A percentile compares a stretch with the other conserved stretches of the same genome.
phyloP scores from a whole-genome alignment of 2,797 vertebrate genomes.

The Tokudaia muenninki region DNA sequence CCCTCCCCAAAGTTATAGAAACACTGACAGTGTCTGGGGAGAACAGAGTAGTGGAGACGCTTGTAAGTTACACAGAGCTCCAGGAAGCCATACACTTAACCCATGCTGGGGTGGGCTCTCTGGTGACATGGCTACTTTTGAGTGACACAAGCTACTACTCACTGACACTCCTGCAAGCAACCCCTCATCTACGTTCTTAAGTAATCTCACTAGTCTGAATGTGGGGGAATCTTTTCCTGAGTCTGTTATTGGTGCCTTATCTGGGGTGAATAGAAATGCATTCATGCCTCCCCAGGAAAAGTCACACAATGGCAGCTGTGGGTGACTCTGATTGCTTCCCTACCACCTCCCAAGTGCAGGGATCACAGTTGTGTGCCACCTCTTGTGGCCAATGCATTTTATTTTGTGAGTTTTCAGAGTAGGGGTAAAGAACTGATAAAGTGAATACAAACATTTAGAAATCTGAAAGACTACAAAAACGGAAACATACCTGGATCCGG shows the following conservation, averaged over 20 bases:
- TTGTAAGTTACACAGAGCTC: neutral
- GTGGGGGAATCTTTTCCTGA: neutral
- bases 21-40: neutral
- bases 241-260: neutral
- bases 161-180: neutral
- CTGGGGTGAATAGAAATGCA: neutral
- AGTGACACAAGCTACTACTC: neutral
- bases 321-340: neutral
- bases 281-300: neutral
- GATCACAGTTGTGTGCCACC: neutral
- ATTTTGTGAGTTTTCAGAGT: neutral
- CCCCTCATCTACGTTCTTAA: too few relatives aligned
- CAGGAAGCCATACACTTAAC: neutral
- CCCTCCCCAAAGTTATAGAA: neutral
- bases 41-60: too few relatives aligned
- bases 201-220: neutral
- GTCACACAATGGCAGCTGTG: neutral
- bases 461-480: neutral
- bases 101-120: too few relatives aligned
- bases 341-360: neutral
- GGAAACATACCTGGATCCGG: neutral
- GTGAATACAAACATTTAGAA: neutral
- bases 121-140: neutral
- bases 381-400: neutral
- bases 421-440: neutral